Conservation (phyloP, 1,140 invertebrate genomes). For the Bombus difficillimus region DNA sequence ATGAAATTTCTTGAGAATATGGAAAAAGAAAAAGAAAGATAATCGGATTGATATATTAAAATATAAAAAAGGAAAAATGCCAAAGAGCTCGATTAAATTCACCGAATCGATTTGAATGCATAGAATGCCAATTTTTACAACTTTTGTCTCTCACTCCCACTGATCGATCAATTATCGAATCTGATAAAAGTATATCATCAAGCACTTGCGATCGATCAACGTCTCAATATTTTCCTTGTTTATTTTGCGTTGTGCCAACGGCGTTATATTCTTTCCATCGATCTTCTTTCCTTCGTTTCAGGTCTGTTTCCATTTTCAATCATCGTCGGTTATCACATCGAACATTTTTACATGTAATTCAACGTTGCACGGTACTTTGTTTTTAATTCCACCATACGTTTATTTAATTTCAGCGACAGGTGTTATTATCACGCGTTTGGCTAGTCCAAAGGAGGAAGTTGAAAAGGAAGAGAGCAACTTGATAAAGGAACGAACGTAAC, state of each 20-base stretch:
- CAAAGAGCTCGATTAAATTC: too few species aligned
- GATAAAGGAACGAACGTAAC: background rate
- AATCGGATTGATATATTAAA: background rate
- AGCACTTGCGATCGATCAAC: background rate
- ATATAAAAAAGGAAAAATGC: too few species aligned
- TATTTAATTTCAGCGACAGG: background rate
- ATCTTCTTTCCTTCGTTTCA: background rate
- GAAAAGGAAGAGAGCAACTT: background rate
- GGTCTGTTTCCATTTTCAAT: background rate
- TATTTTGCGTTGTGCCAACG: background rate
- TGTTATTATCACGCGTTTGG: background rate
- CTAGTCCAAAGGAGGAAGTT: too few species aligned
- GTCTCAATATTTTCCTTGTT: background rate
- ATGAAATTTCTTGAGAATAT: background rate
- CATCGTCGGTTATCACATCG: background rate
- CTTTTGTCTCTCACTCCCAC: too few species aligned
- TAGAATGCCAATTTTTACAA: background rate
- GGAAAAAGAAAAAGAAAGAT: background rate
- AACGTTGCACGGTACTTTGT: background rate
- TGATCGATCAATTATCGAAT: too few species aligned
- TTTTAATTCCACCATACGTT: constrained; percentile 6
- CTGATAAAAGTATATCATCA: too few species aligned
- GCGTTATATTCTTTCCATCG: background rate
- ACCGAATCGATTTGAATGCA: background rate
- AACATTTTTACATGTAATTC: background rate